Conservation (phyloP, 2,888 invertebrate species). For the Rugalucina vietnamica region DNA sequence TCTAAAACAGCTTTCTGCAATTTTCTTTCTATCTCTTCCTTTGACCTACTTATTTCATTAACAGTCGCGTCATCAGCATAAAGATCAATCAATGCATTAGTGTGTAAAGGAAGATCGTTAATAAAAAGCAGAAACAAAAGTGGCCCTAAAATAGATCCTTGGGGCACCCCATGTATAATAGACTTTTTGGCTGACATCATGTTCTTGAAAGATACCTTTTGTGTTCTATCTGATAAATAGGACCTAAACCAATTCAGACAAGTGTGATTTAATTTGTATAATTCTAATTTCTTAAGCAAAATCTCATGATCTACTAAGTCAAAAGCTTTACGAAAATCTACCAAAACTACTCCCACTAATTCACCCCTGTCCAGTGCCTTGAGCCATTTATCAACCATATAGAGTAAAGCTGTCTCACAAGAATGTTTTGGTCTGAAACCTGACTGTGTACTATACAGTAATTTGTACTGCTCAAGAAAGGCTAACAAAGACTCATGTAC, state of each 20-base stretch:
- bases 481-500: background rate
- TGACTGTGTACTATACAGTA: slow-evolving; percentile 17
- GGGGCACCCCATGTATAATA: slow-evolving; percentile 25
- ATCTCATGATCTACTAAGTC: slow-evolving; percentile 16
- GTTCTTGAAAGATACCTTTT: background rate
- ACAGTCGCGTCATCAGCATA: slow-evolving; percentile 16
- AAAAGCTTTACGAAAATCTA: slow-evolving; percentile 35
- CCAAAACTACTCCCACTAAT: background rate
- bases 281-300: slow-evolving; percentile 15
- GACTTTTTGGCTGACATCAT: background rate
- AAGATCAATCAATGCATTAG: background rate
- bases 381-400: slow-evolving; percentile 1
- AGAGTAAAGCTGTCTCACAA: slow-evolving; percentile 25
- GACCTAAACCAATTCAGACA: background rate
- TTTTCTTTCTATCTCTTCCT: no score
- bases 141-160: slow-evolving; percentile 32
- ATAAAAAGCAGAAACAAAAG: slow-evolving; percentile 4
- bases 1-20: no score
- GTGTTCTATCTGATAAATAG: background rate
- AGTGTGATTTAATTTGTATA: slow-evolving; percentile 8
- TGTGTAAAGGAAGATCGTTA: background rate
- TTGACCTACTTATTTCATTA: no score
- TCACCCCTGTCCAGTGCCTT: background rate
- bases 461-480: background rate
- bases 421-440: slow-evolving; percentile 36